phyloP scores from a whole-genome alignment of 2,888 invertebrate genomes.

The Troides helena region DNA sequence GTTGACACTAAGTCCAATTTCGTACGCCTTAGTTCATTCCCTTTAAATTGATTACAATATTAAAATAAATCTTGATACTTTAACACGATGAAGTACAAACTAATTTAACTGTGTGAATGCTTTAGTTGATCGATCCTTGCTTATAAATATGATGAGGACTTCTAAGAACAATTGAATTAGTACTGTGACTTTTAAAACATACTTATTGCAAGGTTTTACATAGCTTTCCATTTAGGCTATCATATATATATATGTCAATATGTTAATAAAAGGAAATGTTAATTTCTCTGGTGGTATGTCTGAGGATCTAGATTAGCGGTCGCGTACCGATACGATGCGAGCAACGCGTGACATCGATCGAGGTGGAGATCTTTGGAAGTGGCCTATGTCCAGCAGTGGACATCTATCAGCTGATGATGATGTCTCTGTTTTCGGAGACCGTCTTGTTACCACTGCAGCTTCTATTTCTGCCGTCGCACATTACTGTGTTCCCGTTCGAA shows the following conservation, averaged over 20 bases:
- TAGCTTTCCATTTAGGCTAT: background rate
- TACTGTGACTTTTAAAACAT: conserved; percentile 28
- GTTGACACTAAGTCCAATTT: conserved; percentile 77
- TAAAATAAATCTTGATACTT: conserved; percentile 31
- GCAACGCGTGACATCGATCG: no score
- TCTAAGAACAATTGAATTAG: conserved; percentile 32
- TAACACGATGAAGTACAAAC: conserved; percentile 36
- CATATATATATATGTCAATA: background rate
- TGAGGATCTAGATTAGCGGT: no score
- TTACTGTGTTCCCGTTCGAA: no score
- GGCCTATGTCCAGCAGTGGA: no score
- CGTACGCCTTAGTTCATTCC: conserved; percentile 64
- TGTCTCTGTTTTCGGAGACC: no score
- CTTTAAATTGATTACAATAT: conserved; percentile 54
- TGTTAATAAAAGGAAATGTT: no score
- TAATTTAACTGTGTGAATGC: conserved; percentile 21
- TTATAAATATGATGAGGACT: conserved; percentile 33
- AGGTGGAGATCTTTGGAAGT: no score
- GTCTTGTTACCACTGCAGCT: no score
- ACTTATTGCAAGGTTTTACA: conserved; percentile 20
- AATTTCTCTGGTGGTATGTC: no score
- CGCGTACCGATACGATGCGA: no score
- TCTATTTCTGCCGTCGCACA: no score
- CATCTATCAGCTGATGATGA: no score
- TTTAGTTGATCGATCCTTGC: conserved; percentile 22